Evolutionary conservation across 2,888 invertebrate species (phyloP).

Genomic region (Ormyrus nitidulus): DNA sequence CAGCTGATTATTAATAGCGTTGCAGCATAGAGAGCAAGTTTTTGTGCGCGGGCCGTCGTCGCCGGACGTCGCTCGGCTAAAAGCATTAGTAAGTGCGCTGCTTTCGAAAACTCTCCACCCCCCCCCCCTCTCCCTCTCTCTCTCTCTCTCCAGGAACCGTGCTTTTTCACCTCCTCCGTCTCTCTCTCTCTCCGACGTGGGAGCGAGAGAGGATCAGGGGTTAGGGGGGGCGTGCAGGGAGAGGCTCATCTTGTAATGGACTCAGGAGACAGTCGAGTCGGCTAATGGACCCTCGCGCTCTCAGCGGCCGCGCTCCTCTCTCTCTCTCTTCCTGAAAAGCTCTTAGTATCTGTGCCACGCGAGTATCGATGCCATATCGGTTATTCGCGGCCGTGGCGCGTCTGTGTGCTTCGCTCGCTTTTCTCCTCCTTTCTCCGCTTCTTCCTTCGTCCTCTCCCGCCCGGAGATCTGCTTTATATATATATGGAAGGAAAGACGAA

Average conservation of each 20-base stretch:
- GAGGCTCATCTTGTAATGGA: constrained; percentile 75
- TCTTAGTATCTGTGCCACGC: constrained; percentile 72
- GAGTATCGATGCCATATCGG: constrained; percentile 72
- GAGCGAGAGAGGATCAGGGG: constrained; percentile 52
- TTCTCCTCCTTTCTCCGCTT: neutral
- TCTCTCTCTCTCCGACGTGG: neutral
- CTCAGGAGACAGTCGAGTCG: constrained; percentile 74
- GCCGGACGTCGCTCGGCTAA: constrained; percentile 43
- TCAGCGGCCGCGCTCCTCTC: neutral
- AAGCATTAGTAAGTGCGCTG: constrained; percentile 53
- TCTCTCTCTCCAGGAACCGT: constrained; percentile 32
- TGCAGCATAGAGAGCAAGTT: constrained; percentile 55
- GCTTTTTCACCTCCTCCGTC: constrained; percentile 11
- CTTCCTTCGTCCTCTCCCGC: neutral
- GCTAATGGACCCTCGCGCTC: constrained; percentile 71
- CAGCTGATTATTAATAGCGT: constrained; percentile 57
- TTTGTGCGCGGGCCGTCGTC: constrained; percentile 52
- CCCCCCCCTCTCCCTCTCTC: constrained; percentile 36
- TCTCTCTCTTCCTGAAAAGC: constrained; percentile 70
- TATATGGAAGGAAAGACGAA: constrained; percentile 19
- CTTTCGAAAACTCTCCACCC: constrained; percentile 52
- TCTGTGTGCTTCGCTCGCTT: neutral
- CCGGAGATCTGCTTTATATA: neutral
- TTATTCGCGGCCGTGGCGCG: constrained; percentile 56
- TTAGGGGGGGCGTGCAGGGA: constrained; percentile 61